Conservation (phyloP, 2,797 vertebrate species). For the Diplodus sargus region DNA sequence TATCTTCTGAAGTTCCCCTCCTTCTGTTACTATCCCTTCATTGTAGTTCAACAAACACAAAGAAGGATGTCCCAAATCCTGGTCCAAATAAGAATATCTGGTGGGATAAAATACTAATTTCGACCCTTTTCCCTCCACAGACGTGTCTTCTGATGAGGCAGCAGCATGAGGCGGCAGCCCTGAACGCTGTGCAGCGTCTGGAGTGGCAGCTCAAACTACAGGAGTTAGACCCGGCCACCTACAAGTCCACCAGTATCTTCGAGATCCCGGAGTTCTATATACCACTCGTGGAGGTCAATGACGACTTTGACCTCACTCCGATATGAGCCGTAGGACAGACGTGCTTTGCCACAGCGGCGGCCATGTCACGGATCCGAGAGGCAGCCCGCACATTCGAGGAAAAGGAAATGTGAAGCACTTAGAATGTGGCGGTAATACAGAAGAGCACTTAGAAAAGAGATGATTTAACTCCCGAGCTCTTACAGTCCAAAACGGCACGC, state of each 20-base stretch:
- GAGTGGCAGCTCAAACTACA: conserved; percentile 99
- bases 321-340: conserved; percentile 86
- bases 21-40: neutral
- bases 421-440: conserved; percentile 51
- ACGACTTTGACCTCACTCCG: conserved; percentile 98
- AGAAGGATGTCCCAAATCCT: neutral
- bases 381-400: conserved; percentile 33
- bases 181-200: conserved; percentile 97
- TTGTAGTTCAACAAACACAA: neutral
- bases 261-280: conserved; percentile 99
- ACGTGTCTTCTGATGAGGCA: conserved; percentile 99
- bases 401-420: conserved; percentile 79
- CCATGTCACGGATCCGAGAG: neutral
- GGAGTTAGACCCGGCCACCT: conserved; percentile 96
- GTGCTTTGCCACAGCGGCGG: conserved; percentile 33
- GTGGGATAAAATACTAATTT: neutral
- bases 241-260: conserved; percentile 99
- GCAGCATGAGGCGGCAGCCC: conserved; percentile 97
- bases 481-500: conserved; percentile 37
- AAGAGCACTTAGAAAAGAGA: conserved; percentile 69
- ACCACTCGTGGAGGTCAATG: conserved; percentile 98
- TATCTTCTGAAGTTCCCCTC: neutral
- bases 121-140: conserved; percentile 70
- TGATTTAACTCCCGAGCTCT: conserved; percentile 67
- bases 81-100: conserved; percentile 12